A percentile compares a stretch with the other conserved stretches of the same genome.
phyloP scores from a whole-genome alignment of 2,888 invertebrate species.

The Aphidius colemani region DNA sequence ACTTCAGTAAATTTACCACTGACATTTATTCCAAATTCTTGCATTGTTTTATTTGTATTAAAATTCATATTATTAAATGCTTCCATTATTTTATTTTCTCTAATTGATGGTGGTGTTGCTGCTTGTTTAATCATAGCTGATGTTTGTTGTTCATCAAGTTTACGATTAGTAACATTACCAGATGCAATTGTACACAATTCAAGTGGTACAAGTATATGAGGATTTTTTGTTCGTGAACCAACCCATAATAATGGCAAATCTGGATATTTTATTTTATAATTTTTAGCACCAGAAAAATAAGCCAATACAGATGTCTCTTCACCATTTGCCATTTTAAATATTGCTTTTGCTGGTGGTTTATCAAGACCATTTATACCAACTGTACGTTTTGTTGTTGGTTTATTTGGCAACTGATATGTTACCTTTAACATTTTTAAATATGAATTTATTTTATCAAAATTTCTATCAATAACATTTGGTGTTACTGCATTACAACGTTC shows the following conservation, averaged over 20 bases:
- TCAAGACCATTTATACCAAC: slow-evolving; percentile 61
- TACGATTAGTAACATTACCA: slow-evolving; percentile 78
- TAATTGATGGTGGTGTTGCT: slow-evolving; percentile 76
- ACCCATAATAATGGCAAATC: slow-evolving; percentile 86
- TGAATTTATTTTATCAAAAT: slow-evolving; percentile 21
- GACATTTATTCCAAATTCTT: slow-evolving; percentile 83
- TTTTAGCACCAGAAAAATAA: slow-evolving; percentile 60
- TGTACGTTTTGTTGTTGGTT: slow-evolving; percentile 56
- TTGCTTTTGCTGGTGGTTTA: slow-evolving; percentile 50
- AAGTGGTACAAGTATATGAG: slow-evolving; percentile 76
- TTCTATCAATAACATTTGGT: slow-evolving; percentile 24
- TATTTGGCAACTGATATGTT: slow-evolving; percentile 60
- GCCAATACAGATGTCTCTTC: slow-evolving; percentile 58
- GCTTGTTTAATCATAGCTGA: slow-evolving; percentile 84
- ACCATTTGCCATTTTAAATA: slow-evolving; percentile 54
- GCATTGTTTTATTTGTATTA: slow-evolving; percentile 65
- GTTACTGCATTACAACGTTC: slow-evolving; percentile 41
- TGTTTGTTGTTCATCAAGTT: slow-evolving; percentile 83
- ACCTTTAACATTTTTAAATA: slow-evolving; percentile 63
- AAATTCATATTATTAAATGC: slow-evolving; percentile 58
- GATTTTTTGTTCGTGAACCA: slow-evolving; percentile 65
- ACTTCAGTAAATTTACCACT: slow-evolving; percentile 75
- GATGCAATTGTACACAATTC: slow-evolving; percentile 72
- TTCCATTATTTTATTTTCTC: slow-evolving; percentile 80
- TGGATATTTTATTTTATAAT: slow-evolving; percentile 65